phyloP scores from a whole-genome alignment of 2,797 vertebrate species.

The Pangasius sanitwongsei region DNA sequence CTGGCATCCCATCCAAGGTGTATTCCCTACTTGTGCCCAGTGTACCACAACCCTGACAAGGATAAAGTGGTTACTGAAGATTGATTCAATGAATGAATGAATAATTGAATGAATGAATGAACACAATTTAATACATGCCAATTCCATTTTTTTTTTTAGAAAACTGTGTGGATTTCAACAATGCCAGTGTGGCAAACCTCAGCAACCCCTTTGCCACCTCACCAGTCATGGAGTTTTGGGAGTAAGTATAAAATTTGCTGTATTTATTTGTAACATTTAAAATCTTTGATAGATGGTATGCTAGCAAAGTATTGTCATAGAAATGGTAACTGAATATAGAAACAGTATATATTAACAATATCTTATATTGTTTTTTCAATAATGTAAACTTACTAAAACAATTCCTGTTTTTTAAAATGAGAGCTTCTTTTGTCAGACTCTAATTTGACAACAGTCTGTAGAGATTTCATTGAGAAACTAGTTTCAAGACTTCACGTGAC shows the following conservation, averaged over 20 bases:
- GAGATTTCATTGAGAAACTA: constrained; percentile 9
- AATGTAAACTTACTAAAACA: neutral
- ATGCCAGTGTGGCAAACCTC: constrained; percentile 91
- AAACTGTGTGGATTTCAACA: constrained; percentile 92
- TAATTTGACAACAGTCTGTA: constrained; percentile 5
- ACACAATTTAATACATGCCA: neutral
- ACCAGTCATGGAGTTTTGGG: constrained; percentile 99
- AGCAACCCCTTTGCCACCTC: constrained; percentile 90
- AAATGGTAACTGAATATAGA: neutral
- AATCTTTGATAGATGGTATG: neutral
- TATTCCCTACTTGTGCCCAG: neutral
- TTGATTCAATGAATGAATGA: neutral
- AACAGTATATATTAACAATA: neutral
- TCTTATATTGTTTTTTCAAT: neutral
- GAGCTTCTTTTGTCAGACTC: neutral
- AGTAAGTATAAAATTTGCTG: constrained; percentile 83
- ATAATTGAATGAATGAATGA: neutral
- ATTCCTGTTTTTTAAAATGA: neutral
- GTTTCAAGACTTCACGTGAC: neutral
- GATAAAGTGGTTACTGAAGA: neutral
- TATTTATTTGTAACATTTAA: neutral
- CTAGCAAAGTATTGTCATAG: neutral
- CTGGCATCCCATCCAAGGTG: neutral
- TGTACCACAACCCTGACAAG: neutral
- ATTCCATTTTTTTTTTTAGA: constrained; percentile 70